These are phyloP conservation scores for Calcarius lapponicus DNA, from an alignment of 2,797 vertebrate genomes.

Conservation along the genomic window DNA sequence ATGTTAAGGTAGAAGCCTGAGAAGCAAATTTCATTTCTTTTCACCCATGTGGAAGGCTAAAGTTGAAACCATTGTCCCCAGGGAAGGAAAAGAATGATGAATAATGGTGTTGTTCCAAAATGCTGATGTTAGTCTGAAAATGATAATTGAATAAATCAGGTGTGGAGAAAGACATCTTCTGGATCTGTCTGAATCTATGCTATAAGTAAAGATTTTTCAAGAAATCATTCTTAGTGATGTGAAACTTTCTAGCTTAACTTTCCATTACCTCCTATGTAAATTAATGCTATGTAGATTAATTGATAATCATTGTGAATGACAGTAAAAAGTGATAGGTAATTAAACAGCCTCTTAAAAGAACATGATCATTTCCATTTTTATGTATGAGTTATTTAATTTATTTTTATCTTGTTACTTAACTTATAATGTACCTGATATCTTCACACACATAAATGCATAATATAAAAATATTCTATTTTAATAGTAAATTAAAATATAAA, in stretches of 20 bases:
- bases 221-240: background rate
- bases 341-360: background rate
- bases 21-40: background rate
- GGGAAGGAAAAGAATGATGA: background rate
- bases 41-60: background rate
- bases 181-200: background rate
- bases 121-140: background rate
- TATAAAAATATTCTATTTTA: background rate
- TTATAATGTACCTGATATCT: background rate
- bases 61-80: background rate
- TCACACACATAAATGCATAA: background rate
- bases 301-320: constrained; percentile 16
- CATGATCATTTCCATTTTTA: background rate
- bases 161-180: background rate
- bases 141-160: background rate
- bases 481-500: background rate
- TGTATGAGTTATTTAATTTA: background rate
- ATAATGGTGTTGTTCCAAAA: background rate
- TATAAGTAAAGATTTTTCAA: background rate
- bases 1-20: background rate
- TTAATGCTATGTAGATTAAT: background rate
- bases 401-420: background rate
- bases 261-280: background rate
- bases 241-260: background rate
- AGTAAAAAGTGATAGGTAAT: background rate